A percentile compares a stretch with the other conserved stretches of the same genome.
phyloP scores from a whole-genome alignment of 2,797 vertebrate species.

The Sphenopsis melanotis region DNA sequence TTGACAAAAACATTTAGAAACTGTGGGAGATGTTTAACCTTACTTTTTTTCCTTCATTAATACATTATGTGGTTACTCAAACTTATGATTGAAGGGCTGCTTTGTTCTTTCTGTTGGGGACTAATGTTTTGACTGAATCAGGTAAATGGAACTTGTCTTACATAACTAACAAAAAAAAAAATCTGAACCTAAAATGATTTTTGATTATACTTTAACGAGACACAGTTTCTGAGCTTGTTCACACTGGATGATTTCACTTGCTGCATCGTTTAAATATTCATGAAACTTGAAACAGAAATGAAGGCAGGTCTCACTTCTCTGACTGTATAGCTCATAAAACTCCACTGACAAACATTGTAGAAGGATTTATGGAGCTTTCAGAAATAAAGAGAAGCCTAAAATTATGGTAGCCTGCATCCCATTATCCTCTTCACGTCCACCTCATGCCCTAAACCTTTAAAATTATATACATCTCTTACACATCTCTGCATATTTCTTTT shows the following conservation, averaged over 20 bases:
- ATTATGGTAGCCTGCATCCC: not conserved
- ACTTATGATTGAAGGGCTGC: not conserved
- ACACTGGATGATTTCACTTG: constrained; percentile 31
- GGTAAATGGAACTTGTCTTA: constrained; percentile 1
- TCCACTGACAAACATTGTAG: not conserved
- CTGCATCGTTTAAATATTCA: constrained; percentile 54
- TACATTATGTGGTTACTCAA: not conserved
- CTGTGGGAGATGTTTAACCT: not conserved
- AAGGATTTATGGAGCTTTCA: not conserved
- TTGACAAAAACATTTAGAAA: not conserved
- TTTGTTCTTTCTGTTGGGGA: not conserved
- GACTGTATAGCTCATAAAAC: not conserved
- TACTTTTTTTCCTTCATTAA: not conserved
- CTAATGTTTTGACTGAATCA: not conserved
- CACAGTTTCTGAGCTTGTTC: constrained; percentile 9
- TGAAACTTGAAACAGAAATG: constrained; percentile 10
- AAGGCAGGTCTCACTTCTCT: constrained; percentile 12
- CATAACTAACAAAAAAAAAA: not conserved
- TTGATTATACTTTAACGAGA: not conserved
- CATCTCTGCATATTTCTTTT: not conserved
- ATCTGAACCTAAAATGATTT: not conserved
- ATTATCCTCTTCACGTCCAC: not conserved
- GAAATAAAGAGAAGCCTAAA: not conserved
- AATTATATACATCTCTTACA: not conserved
- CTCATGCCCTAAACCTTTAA: not conserved